phyloP scores from a whole-genome alignment of 64 coral and sea anemone genomes.

The Orbicella faveolata region DNA sequence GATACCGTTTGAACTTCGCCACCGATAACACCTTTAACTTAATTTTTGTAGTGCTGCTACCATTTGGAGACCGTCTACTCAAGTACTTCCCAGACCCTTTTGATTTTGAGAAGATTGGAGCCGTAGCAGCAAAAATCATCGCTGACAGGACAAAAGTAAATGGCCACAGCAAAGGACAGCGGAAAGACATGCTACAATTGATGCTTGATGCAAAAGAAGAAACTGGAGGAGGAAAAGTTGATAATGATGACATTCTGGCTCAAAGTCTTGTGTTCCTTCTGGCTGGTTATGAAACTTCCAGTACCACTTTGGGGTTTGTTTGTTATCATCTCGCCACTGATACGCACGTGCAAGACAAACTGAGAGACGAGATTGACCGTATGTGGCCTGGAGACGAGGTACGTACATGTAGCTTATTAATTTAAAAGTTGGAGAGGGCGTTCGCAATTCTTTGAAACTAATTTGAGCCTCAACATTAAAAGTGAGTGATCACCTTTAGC shows the following conservation, averaged over 20 bases:
- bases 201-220: conserved; percentile 57
- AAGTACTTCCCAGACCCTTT: conserved; percentile 8
- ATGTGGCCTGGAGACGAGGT: conserved; percentile 26
- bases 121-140: background rate
- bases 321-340: conserved; percentile 45
- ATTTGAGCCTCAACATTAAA: background rate
- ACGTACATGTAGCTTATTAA: background rate
- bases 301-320: conserved; percentile 16
- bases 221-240: conserved; percentile 6
- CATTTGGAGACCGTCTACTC: background rate
- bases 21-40: background rate
- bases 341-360: conserved; percentile 52
- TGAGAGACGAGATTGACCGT: conserved; percentile 51
- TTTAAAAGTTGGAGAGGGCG: background rate
- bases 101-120: background rate
- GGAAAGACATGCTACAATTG: conserved; percentile 9
- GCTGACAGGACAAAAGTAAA: conserved; percentile 7
- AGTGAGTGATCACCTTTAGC: no score
- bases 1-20: background rate
- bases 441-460: background rate
- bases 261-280: conserved; percentile 49
- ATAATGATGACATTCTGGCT: conserved; percentile 37
- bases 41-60: conserved; percentile 1
- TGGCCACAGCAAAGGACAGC: background rate
- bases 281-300: conserved; percentile 54